A percentile compares a stretch with the other conserved stretches of the same genome.
Conservation (phyloP, 2,797 vertebrate species). For the Semaprochilodus insignis region DNA sequence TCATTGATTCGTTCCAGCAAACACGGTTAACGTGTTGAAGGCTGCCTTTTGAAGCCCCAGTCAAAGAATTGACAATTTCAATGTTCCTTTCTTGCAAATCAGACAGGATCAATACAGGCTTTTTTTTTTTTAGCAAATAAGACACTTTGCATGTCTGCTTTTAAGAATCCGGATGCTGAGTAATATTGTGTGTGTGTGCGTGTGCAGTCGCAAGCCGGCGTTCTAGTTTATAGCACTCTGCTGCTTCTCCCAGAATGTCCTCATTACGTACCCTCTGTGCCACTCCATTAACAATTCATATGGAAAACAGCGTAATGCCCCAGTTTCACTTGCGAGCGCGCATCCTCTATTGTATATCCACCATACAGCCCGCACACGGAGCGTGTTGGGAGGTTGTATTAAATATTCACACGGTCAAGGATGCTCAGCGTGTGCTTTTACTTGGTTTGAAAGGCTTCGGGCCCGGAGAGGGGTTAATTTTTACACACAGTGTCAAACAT, state of each 20-base stretch:
- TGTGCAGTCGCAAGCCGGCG: neutral
- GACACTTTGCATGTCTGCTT: constrained; percentile 3
- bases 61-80: neutral
- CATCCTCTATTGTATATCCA: neutral
- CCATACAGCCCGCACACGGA: neutral
- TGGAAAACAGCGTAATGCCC: constrained; percentile 1
- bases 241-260: constrained; percentile 4
- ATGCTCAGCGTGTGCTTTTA: neutral
- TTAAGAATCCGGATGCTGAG: neutral
- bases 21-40: neutral
- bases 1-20: neutral
- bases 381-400: neutral
- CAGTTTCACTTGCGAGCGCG: neutral
- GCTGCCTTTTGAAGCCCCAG: neutral
- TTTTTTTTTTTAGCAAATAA: neutral
- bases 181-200: neutral
- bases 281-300: constrained; percentile 35
- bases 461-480: constrained; percentile 31
- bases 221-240: constrained; percentile 1
- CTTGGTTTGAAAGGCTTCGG: neutral
- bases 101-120: neutral
- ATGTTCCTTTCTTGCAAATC: neutral
- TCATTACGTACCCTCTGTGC: constrained; percentile 16
- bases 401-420: neutral
- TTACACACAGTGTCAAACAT: constrained; percentile 51